These are phyloP conservation scores for Hermaeophaga mercurialis DNA, from an alignment of 2,888 invertebrate species.

Conservation along the genomic window DNA sequence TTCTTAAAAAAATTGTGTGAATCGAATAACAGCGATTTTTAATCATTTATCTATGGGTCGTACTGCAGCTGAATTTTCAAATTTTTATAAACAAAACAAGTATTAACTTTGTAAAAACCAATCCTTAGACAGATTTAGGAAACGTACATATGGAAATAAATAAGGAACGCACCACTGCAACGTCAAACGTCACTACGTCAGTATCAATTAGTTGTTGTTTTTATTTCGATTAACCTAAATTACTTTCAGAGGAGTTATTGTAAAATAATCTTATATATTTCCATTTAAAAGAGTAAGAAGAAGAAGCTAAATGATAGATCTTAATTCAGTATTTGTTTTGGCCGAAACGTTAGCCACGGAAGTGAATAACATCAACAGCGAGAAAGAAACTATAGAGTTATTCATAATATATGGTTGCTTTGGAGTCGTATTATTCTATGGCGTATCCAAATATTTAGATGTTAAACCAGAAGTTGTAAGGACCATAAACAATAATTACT, in stretches of 20 bases:
- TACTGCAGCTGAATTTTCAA: no score
- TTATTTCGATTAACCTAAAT: neutral
- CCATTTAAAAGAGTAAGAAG: neutral
- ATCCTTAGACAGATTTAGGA: no score
- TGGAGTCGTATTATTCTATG: constrained; percentile 37
- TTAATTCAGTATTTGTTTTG: constrained; percentile 34
- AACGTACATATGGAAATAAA: no score
- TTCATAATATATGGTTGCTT: constrained; percentile 37
- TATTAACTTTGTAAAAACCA: no score
- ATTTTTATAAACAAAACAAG: no score
- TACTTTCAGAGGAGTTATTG: neutral
- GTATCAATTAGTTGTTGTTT: neutral
- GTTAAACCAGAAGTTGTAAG: constrained; percentile 32
- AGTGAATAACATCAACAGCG: constrained; percentile 34
- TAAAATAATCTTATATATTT: no score
- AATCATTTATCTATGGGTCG: no score
- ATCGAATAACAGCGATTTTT: no score
- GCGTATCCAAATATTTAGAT: constrained; percentile 37
- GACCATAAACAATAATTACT: constrained; percentile 37
- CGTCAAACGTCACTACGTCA: neutral
- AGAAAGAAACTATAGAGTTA: constrained; percentile 36
- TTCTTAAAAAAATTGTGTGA: no score
- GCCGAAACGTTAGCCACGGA: constrained; percentile 36
- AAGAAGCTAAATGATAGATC: constrained; percentile 36
- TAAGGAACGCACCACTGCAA: no score